Conservation (phyloP, 2,797 vertebrate genomes). For the Australoheros facetus region DNA sequence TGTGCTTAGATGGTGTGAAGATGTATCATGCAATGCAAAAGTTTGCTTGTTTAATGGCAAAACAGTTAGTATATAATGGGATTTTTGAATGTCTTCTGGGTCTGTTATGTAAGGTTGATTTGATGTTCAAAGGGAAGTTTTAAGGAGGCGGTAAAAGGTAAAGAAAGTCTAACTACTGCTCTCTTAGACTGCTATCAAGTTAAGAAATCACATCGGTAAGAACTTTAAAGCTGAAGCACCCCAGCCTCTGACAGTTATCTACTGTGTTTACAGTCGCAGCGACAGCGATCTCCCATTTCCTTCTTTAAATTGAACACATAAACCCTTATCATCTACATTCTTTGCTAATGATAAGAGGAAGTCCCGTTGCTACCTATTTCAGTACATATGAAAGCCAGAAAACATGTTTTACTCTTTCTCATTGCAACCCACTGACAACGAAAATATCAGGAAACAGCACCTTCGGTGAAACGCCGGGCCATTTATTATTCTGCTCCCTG, state of each 20-base stretch:
- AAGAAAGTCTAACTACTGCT: slow-evolving; percentile 17
- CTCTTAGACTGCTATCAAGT: slow-evolving; percentile 1
- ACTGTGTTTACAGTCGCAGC: not conserved
- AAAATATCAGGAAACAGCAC: slow-evolving; percentile 30
- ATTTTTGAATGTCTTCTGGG: not conserved
- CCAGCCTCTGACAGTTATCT: not conserved
- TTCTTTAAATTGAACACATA: not conserved
- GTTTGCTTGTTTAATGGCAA: slow-evolving; percentile 2
- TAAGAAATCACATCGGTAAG: not conserved
- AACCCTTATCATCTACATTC: not conserved
- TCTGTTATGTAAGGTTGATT: slow-evolving; percentile 1
- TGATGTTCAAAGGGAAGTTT: slow-evolving; percentile 24
- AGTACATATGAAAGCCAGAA: not conserved
- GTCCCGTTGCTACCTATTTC: not conserved
- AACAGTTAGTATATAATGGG: not conserved
- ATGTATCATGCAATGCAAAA: not conserved
- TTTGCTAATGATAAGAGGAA: not conserved
- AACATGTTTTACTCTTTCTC: slow-evolving; percentile 32
- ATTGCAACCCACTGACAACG: slow-evolving; percentile 26
- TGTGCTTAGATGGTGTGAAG: slow-evolving; percentile 3
- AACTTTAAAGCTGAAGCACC: slow-evolving; percentile 3
- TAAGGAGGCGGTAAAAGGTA: not conserved
- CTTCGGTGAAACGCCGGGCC: slow-evolving; percentile 13
- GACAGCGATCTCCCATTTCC: slow-evolving; percentile 2
- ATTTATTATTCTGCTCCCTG: slow-evolving; percentile 56